phyloP scores from a whole-genome alignment of 30 jellyfish, hydroid and myxozoan genomes.

The Cassiopea andromeda region DNA sequence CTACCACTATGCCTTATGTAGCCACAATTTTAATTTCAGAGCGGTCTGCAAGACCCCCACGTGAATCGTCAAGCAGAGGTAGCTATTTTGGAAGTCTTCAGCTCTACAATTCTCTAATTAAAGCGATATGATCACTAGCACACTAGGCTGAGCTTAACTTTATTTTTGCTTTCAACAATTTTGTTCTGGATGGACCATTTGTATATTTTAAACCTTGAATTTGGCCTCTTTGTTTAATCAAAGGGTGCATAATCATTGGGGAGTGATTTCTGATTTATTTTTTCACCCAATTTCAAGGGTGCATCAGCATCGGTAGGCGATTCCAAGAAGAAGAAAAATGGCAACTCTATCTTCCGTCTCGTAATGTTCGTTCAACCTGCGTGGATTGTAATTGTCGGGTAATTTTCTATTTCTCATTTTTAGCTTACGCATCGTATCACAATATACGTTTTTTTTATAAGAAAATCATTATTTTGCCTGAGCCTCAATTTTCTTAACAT shows the following conservation, averaged over 20 bases:
- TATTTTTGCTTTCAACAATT: too few relatives aligned
- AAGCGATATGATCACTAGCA: too few relatives aligned
- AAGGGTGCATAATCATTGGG: background rate
- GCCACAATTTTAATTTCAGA: constrained; percentile 12
- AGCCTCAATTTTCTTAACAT: too few relatives aligned
- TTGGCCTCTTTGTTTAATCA: too few relatives aligned
- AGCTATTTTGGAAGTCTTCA: background rate
- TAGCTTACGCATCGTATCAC: too few relatives aligned
- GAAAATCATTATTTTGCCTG: too few relatives aligned
- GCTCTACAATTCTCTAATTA: too few relatives aligned
- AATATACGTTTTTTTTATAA: too few relatives aligned
- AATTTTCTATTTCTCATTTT: background rate
- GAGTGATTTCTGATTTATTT: background rate
- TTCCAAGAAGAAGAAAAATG: constrained; percentile 69
- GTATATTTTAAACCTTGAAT: too few relatives aligned
- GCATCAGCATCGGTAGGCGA: constrained; percentile 71
- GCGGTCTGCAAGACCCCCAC: constrained; percentile 66
- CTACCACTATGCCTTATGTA: too few relatives aligned
- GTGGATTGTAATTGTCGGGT: constrained; percentile 81
- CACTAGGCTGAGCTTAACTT: too few relatives aligned
- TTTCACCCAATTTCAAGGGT: constrained; percentile 27
- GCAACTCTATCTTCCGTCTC: constrained; percentile 81
- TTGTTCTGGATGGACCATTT: too few relatives aligned
- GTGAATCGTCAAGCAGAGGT: constrained; percentile 54
- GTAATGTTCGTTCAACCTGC: constrained; percentile 75